Conservation (phyloP, 2,888 invertebrate species). For the Hemithea aestivaria region DNA sequence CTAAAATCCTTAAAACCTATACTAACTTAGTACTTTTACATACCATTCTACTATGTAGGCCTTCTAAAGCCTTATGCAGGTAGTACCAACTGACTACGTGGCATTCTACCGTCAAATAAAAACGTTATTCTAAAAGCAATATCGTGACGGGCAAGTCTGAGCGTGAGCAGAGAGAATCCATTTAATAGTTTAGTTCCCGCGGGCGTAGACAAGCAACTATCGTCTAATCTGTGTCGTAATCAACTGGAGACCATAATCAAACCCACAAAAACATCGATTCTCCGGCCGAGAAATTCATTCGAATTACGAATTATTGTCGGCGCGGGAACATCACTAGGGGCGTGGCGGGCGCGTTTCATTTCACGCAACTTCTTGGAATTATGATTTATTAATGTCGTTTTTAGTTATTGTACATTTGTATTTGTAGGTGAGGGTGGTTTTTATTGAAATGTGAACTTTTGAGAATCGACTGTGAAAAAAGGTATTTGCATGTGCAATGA, state of each 20-base stretch:
- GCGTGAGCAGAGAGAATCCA: slow-evolving; percentile 12
- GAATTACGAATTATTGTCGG: slow-evolving; percentile 7
- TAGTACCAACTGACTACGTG: no score
- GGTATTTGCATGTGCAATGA: no score
- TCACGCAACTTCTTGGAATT: slow-evolving; percentile 21
- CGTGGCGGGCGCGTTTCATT: slow-evolving; percentile 20
- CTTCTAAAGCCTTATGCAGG: no score
- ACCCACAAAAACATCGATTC: slow-evolving; percentile 22
- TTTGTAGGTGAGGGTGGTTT: no score
- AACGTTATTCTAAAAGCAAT: slow-evolving; percentile 3
- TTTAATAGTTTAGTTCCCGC: slow-evolving; percentile 14
- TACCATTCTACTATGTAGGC: no score
- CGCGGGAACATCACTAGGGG: slow-evolving; percentile 13
- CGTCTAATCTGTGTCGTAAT: slow-evolving; percentile 15
- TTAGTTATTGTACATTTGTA: slow-evolving; percentile 5
- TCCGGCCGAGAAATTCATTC: no score
- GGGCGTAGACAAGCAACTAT: slow-evolving; percentile 7
- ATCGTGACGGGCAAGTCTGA: slow-evolving; percentile 11
- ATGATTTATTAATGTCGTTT: slow-evolving; percentile 15
- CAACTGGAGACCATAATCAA: slow-evolving; percentile 22
- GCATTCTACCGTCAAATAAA: neutral
- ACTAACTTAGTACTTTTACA: no score
- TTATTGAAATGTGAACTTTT: no score
- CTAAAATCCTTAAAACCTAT: no score
- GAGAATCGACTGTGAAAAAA: no score